Base-by-base conservation (phyloP, 2,797 vertebrate species). In the Lerista edwardsae region DNA sequence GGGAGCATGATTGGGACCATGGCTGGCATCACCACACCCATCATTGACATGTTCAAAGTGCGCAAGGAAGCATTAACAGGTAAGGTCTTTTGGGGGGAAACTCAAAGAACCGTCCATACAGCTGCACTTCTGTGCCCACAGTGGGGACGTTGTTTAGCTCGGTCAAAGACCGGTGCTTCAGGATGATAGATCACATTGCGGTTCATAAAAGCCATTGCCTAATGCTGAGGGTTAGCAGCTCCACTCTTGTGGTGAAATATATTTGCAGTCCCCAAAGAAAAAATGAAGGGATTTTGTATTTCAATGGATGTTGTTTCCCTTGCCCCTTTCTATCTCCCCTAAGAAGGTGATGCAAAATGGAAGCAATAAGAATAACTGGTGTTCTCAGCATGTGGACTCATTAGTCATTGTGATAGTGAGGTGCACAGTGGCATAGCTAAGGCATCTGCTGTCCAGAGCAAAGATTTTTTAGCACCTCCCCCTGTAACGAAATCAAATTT, bases 1-100 rank as follows among this genome's bases (percentile, higher is more conserved):
- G 98, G 98, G 47, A 99, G 98, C 93, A 99, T 99, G 98, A 98
- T 99, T 0, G 98, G 98, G 82, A 99, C 98, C 93, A 99, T 99
- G 98, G 98, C 98, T 0, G 98, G 98, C 89, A 98, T 99, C 95
- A 98, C 97, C 83, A 98, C 98, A 0, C 98, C 98, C 21, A 96
- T 99, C 91, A 97, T 98, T 0, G 98, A 99, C 81, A 94, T 97
- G 84, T 99, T 99, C 96, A 99, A 99, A 94, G 97, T 99, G 91
- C 97, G 97, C 88, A 99, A 97, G 94, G 98, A 99, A 91, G 94
- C 97, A 85, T 96, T 99, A 89, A 99, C 98, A 97, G 98, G 98
- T 99, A 95, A 96, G 90, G 67, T 10, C 31, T 84, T 80, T n/a
- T 88, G 11, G 80, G 79, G 29, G 51, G 27, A 67, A 65, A 73